phyloP scores from a whole-genome alignment of 2,888 invertebrate species.

The Coelinius sp. region DNA sequence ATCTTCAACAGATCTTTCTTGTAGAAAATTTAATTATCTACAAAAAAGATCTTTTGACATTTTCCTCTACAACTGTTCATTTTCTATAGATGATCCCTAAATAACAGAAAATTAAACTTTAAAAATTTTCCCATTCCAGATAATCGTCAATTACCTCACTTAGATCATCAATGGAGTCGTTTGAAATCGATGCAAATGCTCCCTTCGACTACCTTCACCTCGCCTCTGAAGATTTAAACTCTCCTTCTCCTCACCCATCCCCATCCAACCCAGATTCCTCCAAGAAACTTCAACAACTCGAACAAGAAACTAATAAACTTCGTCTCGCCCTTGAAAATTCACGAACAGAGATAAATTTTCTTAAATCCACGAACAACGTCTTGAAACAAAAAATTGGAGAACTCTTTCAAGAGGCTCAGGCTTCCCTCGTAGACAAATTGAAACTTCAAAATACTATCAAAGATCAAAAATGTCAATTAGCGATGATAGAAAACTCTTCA shows the following conservation, averaged over 20 bases:
- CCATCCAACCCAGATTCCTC: background rate
- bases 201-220: constrained; percentile 1
- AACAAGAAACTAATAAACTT: constrained; percentile 23
- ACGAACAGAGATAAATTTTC: background rate
- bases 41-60: no score
- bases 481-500: constrained; percentile 52
- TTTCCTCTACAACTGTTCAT: background rate
- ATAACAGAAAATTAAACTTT: background rate
- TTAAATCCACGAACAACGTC: constrained; percentile 58
- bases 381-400: constrained; percentile 60
- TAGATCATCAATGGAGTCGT: background rate
- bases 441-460: constrained; percentile 54
- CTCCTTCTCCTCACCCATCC: background rate
- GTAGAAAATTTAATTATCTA: no score
- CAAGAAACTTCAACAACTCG: background rate
- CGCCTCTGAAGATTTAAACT: background rate
- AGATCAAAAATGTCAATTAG: constrained; percentile 52
- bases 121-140: background rate
- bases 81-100: no score
- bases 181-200: constrained; percentile 1
- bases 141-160: background rate
- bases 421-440: constrained; percentile 55
- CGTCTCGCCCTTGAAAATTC: background rate
- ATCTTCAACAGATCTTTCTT: no score
- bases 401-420: constrained; percentile 58